These are phyloP conservation scores for Melieria picta DNA, from an alignment of 2,888 invertebrate genomes.

Conservation along the genomic window DNA sequence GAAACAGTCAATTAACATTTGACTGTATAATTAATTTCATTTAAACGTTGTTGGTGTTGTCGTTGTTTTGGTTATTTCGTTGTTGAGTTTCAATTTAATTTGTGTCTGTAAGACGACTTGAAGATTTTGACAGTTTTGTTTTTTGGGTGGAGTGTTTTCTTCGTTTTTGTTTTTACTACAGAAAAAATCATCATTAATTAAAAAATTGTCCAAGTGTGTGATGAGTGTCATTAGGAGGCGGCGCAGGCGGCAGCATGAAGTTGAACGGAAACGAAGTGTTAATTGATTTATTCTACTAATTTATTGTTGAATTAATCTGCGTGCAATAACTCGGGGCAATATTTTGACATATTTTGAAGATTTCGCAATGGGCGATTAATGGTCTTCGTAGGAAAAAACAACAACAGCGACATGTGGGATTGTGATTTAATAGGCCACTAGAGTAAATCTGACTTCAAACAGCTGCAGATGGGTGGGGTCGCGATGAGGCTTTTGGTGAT, in stretches of 20 bases:
- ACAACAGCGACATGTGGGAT: too few species aligned
- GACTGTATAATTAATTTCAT: constrained; percentile 37
- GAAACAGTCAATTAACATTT: constrained; percentile 55
- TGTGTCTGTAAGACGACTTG: not conserved
- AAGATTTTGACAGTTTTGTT: not conserved
- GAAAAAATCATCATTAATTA: constrained; percentile 45
- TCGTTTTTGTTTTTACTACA: not conserved
- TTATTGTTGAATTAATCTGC: constrained; percentile 56
- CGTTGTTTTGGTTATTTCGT: not conserved
- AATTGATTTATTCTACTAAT: constrained; percentile 58
- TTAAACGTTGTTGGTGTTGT: constrained; percentile 7
- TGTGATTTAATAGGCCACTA: too few species aligned
- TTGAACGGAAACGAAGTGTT: constrained; percentile 23
- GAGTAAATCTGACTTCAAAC: too few species aligned
- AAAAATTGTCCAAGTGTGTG: constrained; percentile 39
- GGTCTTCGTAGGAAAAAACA: too few species aligned
- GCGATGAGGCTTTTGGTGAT: too few species aligned
- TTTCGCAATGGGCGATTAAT: too few species aligned
- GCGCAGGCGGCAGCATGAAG: constrained; percentile 38
- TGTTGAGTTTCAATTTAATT: constrained; percentile 14
- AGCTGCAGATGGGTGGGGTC: too few species aligned
- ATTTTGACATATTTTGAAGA: not conserved
- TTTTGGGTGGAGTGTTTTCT: constrained; percentile 6
- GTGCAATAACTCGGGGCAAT: constrained; percentile 33
- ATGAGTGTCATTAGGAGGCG: not conserved